Base-by-base conservation (phyloP, 2,888 invertebrate species). In the Parnassius smintheus region DNA sequence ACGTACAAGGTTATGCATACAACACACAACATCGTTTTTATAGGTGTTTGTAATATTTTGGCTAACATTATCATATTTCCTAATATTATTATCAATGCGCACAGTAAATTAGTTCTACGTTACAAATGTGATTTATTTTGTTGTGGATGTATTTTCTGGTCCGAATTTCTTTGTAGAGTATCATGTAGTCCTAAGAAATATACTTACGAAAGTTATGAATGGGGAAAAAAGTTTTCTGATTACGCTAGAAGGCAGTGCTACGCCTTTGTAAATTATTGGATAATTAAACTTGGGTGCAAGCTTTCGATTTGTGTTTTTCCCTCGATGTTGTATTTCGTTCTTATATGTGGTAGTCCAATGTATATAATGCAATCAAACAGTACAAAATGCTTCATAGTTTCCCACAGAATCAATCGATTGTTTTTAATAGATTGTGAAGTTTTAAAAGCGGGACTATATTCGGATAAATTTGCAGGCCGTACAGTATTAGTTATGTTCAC, bases 21-120 rank as follows among this genome's bases (percentile, higher is more conserved):
- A 9, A 44, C 44, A 11, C 44, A 7, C 12, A 12, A 48, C 13
- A 13, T 13, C 9, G 8, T 13, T 8, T 59, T 64, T 35, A 3
- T 56, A 66, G 70, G 67, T 67, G 68, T 68, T 76, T 73, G 70
- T 72, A 72, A 70, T 68, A 67, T 58, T 70, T 71, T 69, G 69
- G 71, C 70, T 71, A 65, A 66, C 66, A 72, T 72, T 63, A 74
- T 75, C 79, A 67, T 81, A 77, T 82, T 74, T 84, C 81, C 81
- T 86, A 80, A 82, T 79, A 65, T 72, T 68, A 85, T 83, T 83
- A 77, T 82, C 82, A 84, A 90, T 77, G 85, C 91, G 91, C 91
- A 91, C 91, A 90, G 81, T 84, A 82, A 86, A 74, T 80, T 83
- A 85, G 80, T 79, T 68, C 65, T 75, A 74, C 66, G 65, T 72